Percentiles rank a stretch among this genome's conserved stretches.
Evolutionary conservation across 2,797 vertebrate genomes (phyloP).

Genomic region (Tokudaia tokunoshimensis): DNA sequence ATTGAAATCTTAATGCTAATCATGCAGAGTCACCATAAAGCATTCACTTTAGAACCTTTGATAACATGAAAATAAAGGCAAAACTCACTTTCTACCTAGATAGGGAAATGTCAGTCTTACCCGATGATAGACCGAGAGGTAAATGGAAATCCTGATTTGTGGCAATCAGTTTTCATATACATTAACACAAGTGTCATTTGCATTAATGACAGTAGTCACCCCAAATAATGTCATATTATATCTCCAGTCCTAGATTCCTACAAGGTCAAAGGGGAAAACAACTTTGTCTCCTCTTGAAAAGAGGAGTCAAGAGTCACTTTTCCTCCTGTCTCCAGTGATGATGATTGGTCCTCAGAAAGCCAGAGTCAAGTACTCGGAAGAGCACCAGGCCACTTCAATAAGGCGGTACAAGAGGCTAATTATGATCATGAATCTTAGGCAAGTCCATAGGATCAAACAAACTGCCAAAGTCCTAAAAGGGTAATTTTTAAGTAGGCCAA

Average conservation of each 20-base stretch:
- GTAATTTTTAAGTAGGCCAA: slow-evolving; percentile 43
- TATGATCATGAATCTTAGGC: slow-evolving; percentile 27
- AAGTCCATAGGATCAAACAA: slow-evolving; percentile 50
- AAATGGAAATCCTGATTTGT: not conserved
- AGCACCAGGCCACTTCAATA: not conserved
- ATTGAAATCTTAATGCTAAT: not conserved
- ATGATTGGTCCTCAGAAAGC: not conserved
- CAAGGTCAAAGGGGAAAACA: not conserved
- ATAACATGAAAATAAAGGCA: not conserved
- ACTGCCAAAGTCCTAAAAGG: not conserved
- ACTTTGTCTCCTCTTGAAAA: not conserved
- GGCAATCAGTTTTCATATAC: not conserved
- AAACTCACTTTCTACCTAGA: not conserved
- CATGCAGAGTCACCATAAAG: rapidly evolving
- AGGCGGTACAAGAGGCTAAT: not conserved
- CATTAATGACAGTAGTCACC: not conserved
- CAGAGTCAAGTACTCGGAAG: not conserved
- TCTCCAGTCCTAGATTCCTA: not conserved
- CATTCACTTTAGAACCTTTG: not conserved
- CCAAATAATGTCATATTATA: not conserved
- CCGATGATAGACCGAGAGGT: not conserved
- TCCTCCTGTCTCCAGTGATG: not conserved
- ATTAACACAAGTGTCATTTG: not conserved
- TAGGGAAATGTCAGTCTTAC: not conserved
- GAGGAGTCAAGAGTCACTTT: not conserved